Evolutionary conservation across 2,888 invertebrate species (phyloP).

Genomic region (Eremobia ochroleuca): DNA sequence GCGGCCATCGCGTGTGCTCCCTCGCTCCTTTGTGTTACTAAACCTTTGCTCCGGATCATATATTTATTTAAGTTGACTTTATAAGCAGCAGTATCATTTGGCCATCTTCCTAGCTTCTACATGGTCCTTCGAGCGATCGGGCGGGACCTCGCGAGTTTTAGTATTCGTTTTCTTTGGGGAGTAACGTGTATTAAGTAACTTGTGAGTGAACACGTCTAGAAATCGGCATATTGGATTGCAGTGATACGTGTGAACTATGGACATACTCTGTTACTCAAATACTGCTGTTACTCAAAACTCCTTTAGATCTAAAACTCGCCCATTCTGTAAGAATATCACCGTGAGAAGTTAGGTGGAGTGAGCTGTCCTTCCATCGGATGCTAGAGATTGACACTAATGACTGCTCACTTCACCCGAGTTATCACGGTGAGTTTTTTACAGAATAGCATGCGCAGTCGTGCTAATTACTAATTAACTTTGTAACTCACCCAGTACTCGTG

Average conservation of each 20-base stretch:
- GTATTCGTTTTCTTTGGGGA: not conserved
- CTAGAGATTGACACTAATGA: no score
- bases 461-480: not conserved
- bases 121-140: not conserved
- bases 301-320: not conserved
- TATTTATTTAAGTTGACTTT: no score
- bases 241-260: not conserved
- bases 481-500: constrained; percentile 33
- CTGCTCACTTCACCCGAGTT: no score
- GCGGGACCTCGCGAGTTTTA: not conserved
- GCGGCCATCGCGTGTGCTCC: no score
- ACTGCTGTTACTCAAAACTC: not conserved
- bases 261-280: no score
- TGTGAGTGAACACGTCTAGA: not conserved
- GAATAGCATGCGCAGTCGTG: no score
- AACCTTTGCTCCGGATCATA: no score
- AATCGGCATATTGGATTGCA: not conserved
- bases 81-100: not conserved
- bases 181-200: not conserved
- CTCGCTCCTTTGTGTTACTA: no score
- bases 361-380: no score
- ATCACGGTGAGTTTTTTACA: no score
- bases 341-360: no score
- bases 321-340: no score
- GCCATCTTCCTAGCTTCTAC: not conserved